Conservation (phyloP, 2,113 vertebrate genomes). For the Platichthys flesus region DNA sequence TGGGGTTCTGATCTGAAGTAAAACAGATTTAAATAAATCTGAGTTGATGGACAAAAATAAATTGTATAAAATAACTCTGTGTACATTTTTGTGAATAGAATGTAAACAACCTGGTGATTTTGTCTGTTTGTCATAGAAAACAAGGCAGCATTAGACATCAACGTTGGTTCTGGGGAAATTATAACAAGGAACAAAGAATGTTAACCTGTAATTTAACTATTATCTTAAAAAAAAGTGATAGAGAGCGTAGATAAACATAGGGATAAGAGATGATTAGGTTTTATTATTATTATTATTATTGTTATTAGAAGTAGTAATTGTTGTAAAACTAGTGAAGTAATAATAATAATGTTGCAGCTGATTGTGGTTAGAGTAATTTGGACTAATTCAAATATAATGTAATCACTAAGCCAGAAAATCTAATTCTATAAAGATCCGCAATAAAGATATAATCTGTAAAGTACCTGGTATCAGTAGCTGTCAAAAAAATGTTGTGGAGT, state of each 20-base stretch:
- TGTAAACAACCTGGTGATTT: not conserved
- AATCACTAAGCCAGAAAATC: not conserved
- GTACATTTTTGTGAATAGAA: not conserved
- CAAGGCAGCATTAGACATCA: no score
- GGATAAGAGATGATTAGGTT: no score
- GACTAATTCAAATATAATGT: not conserved
- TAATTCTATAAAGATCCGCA: not conserved
- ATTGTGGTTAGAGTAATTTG: not conserved
- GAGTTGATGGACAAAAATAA: not conserved
- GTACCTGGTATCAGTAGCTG: not conserved
- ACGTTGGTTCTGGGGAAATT: not conserved
- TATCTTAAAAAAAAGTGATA: no score
- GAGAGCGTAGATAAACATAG: no score
- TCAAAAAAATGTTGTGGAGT: not conserved
- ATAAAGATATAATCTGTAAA: not conserved
- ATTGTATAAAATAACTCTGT: not conserved
- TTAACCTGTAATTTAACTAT: no score
- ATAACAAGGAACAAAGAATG: not conserved
- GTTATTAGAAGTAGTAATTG: no score
- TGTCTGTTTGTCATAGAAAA: no score
- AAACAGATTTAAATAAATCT: slow-evolving; percentile 38
- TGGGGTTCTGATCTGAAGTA: slow-evolving; percentile 28
- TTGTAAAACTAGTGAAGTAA: no score
- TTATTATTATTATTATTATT: no score
- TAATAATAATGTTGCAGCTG: no score